phyloP scores from a whole-genome alignment of 2,113 vertebrate species.

The Coracopsis vasa region DNA sequence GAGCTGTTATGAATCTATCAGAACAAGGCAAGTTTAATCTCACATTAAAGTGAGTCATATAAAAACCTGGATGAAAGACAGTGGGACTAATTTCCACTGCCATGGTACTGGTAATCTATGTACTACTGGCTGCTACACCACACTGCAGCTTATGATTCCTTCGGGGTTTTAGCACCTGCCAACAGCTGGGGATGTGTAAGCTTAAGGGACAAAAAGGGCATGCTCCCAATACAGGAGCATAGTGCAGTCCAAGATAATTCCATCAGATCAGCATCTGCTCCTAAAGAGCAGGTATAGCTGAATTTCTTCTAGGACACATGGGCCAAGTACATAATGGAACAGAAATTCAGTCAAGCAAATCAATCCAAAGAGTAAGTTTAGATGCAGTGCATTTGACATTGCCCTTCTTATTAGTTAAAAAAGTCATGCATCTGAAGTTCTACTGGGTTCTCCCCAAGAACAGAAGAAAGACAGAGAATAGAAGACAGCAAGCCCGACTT shows the following conservation, averaged over 20 bases:
- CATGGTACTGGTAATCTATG: background rate
- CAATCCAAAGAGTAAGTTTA: background rate
- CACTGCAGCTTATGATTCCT: background rate
- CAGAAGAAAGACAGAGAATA: background rate
- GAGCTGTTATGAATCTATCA: background rate
- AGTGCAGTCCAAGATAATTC: background rate
- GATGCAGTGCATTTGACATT: background rate
- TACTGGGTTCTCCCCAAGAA: background rate
- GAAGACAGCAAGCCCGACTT: background rate
- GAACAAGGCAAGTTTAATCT: conserved; percentile 16
- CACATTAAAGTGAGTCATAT: background rate
- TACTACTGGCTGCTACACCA: background rate
- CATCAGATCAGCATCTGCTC: background rate
- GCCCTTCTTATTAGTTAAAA: background rate
- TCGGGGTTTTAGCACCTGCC: background rate
- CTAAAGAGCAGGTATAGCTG: background rate
- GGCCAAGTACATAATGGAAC: background rate
- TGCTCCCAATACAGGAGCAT: background rate
- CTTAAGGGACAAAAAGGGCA: background rate
- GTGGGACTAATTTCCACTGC: background rate
- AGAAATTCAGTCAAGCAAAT: background rate
- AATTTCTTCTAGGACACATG: background rate
- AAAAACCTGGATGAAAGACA: background rate
- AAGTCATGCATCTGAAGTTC: background rate
- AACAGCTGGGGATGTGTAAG: background rate